These are phyloP conservation scores for Sebastes kiyomatsui DNA, from an alignment of 2,797 vertebrate species.

Conservation along the genomic window DNA sequence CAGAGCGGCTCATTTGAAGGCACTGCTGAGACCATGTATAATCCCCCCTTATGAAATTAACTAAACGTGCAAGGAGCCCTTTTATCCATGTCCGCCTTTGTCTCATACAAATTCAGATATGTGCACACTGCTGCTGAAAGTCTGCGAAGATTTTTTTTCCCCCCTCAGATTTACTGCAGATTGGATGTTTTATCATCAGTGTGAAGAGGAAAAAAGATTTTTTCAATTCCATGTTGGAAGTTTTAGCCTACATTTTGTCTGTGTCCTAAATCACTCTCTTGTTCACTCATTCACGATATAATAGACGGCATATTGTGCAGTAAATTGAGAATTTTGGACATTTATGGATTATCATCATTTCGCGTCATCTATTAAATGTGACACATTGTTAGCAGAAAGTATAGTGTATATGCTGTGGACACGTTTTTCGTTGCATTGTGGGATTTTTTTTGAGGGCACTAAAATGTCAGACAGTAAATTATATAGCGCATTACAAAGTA, in stretches of 20 bases:
- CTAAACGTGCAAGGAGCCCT: slow-evolving; percentile 46
- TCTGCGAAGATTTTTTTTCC: neutral
- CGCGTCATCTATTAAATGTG: neutral
- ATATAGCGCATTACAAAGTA: neutral
- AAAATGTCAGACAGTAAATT: too few relatives aligned
- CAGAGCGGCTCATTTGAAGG: slow-evolving; percentile 50
- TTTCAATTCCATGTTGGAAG: neutral
- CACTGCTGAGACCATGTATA: slow-evolving; percentile 58
- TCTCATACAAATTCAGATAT: slow-evolving; percentile 57
- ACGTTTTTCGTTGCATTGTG: neutral
- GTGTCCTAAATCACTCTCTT: neutral
- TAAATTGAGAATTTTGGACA: neutral
- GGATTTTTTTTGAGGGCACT: neutral
- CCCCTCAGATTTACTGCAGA: neutral
- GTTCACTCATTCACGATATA: neutral
- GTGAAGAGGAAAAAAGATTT: neutral
- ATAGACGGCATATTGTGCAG: neutral
- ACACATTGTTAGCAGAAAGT: neutral
- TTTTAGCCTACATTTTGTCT: neutral
- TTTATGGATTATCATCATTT: neutral
- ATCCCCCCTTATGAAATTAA: slow-evolving; percentile 71
- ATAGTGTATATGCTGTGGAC: neutral
- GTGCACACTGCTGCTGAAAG: neutral
- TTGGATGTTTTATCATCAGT: neutral
- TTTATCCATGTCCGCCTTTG: slow-evolving; percentile 47